Evolutionary conservation across 2,797 vertebrate species (phyloP), one percentile per base, ranked within the genome.

Genomic region (Spinus olivaceus): DNA sequence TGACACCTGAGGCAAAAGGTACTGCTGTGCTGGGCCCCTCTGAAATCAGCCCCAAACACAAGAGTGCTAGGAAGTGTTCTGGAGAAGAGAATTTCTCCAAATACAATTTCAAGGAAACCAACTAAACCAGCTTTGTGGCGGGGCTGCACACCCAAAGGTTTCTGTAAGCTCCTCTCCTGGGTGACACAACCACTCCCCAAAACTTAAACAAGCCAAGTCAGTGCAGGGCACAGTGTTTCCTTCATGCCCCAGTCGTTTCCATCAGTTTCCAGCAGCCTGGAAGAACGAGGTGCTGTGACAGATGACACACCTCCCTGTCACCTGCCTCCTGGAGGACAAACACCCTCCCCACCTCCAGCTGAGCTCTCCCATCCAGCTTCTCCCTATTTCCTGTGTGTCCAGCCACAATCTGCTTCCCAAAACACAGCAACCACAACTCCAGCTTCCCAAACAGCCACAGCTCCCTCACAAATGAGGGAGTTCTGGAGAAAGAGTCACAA

Each of bases 281-380:
- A 60, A 88, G 44, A 60, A 81, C 0, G 0, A 61, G n/a, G 63
- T 30, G 41, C 71, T 66, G 64, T 8, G 59, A 79, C 8, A 72
- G 51, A 20, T 51, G 59, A 83, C 47, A 50, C n/a, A 83, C 78
- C 80, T 35, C 73, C 80, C 65, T 67, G 60, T 71, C 80, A 90
- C 72, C 80, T 35, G 70, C 24, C 60, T 73, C 5, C 21, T 21
- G 28, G n/a, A 50, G 33, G 35, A 60, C 86, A 67, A 77, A 86
- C 82, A 60, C 35, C 44, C 28, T 44, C 35, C 44, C 59, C 30
- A 50, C 18, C 79, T 77, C 53, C 81, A 88, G 51, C 63, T 39
- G 59, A 79, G 86, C 49, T n/a, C 10, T 51, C 81, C 71, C 18
- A 44, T 3, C 28, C 37, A 79, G 83, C 42, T 49, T 69, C 59